Percentiles rank a stretch among this genome's conserved stretches.
These are phyloP conservation scores for Parnassius orleans DNA, from an alignment of 2,888 invertebrate genomes.

Conservation along the genomic window DNA sequence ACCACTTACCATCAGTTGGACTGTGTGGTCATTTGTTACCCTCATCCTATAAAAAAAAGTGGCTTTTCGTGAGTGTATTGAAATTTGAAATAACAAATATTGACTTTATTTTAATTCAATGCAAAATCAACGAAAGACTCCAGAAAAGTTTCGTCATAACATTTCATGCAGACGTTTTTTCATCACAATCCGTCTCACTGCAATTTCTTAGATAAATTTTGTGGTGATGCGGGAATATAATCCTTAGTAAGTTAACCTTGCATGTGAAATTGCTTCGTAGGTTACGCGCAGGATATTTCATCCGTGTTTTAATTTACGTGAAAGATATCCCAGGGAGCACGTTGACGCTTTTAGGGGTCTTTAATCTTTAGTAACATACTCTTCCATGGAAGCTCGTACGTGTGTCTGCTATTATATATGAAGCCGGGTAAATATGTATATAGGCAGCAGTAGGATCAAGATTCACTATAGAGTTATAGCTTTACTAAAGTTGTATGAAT, in stretches of 20 bases:
- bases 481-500: too few relatives aligned
- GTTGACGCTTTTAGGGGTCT: conserved; percentile 51
- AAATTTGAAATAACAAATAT: too few relatives aligned
- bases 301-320: conserved; percentile 53
- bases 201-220: conserved; percentile 54
- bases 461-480: too few relatives aligned
- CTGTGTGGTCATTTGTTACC: too few relatives aligned
- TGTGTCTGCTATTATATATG: background rate
- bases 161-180: conserved; percentile 43
- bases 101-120: background rate
- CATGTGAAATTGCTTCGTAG: conserved; percentile 42
- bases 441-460: background rate
- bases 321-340: conserved; percentile 44
- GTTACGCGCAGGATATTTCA: conserved; percentile 33
- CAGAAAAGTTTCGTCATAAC: background rate
- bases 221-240: conserved; percentile 47
- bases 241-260: conserved; percentile 39
- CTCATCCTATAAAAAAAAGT: too few relatives aligned
- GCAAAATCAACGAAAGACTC: background rate
- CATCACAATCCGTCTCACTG: conserved; percentile 50
- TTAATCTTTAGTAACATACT: conserved; percentile 53
- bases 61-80: too few relatives aligned
- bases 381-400: conserved; percentile 33
- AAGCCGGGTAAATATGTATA: background rate
- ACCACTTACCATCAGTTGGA: too few relatives aligned